Conservation (phyloP, 2,888 invertebrate species). For the Platynereis dumerilii region DNA sequence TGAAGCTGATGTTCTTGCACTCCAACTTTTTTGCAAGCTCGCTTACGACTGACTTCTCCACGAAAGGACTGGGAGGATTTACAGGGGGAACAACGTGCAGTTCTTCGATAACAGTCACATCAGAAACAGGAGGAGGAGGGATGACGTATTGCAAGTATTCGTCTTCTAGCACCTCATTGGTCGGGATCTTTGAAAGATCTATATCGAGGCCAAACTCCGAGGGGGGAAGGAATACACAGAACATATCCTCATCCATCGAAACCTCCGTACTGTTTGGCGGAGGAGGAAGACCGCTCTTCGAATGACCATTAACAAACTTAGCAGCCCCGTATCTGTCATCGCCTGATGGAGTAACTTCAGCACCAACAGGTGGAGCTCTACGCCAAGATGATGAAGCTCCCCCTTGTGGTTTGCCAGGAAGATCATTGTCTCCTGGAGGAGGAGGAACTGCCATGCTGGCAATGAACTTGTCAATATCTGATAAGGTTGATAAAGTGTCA, state of each 20-base stretch:
- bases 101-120: constrained; percentile 39
- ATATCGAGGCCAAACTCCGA: neutral
- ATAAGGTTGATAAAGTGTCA: no score
- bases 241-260: constrained; percentile 15
- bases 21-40: neutral
- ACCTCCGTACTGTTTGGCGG: neutral
- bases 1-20: neutral
- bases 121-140: constrained; percentile 48
- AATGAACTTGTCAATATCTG: constrained; percentile 81
- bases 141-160: constrained; percentile 50
- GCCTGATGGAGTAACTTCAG: neutral
- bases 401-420: neutral
- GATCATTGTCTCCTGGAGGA: constrained; percentile 65
- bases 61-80: constrained; percentile 18
- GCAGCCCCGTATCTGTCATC: neutral
- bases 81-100: constrained; percentile 50
- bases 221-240: constrained; percentile 10
- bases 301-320: neutral
- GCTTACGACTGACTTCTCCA: neutral
- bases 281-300: neutral
- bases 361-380: neutral
- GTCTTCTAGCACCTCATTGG: constrained; percentile 37
- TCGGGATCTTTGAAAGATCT: neutral
- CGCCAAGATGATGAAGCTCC: neutral
- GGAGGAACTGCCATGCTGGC: constrained; percentile 83